Evolutionary conservation across 2,797 vertebrate species (phyloP), one percentile per base, ranked within the genome.

Genomic region (Urocyon cinereoargenteus): DNA sequence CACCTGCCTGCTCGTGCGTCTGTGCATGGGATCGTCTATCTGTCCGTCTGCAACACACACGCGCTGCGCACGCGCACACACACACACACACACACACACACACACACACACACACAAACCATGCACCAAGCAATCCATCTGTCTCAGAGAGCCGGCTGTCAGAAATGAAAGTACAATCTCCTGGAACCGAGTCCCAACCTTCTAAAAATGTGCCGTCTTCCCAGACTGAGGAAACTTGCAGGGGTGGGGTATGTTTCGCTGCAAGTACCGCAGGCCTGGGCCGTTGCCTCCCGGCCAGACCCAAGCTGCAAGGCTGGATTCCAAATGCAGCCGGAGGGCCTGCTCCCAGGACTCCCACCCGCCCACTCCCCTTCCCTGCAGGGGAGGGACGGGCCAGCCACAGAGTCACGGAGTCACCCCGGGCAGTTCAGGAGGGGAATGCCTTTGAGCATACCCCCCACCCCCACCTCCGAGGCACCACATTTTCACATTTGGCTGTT

Each of bases 391-490:
- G 91, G 96, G 93, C 98, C 98, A 96, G 97, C 93, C 93, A 90
- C 49, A 93, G 89, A 99, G 99, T 99, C 93, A 90, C 40, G 91
- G 89, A 99, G 99, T 99, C 99, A 99, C 98, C 98, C 97, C 97
- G 90, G 90, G 96, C 98, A 81, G 99, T 98, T 98, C 98, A 98
- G 98, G 98, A 99, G 99, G 99, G 98, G 98, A 97, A 98, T 98
- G 99, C 99, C 99, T 99, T 99, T 99, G 98, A 98, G 99, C 98
- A 96, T 96, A 98, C 98, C 99, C 99, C 99, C 98, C 92, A 90
- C 97, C 94, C 94, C 98, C 96, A 97, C 93, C 95, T 70, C 94
- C 11, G 93, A 98, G 98, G 92, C 98, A 98, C 98, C 98, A 78
- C 93, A 75, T 98, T 98, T 98, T 98, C 97, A 97, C 98, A 98